Conservation (phyloP, 2,888 invertebrate genomes). For the Axea sp. region DNA sequence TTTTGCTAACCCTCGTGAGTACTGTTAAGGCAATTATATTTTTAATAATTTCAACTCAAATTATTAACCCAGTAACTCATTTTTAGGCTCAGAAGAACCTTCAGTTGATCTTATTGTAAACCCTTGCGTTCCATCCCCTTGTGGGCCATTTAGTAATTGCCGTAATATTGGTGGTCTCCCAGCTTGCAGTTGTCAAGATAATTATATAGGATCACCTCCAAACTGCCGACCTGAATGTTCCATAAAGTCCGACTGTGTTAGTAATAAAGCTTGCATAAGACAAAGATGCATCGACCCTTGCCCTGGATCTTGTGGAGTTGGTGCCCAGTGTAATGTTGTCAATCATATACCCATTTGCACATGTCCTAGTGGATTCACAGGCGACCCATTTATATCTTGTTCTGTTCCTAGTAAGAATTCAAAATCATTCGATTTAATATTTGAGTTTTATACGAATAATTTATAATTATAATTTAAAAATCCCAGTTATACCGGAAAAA, state of each 20-base stretch:
- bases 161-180: constrained; percentile 81
- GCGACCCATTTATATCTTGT: constrained; percentile 86
- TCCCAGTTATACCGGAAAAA: constrained; percentile 64
- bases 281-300: constrained; percentile 91
- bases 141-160: constrained; percentile 82
- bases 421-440: too few relatives aligned
- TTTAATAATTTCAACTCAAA: not conserved
- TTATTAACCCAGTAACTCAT: not conserved
- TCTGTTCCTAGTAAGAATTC: constrained; percentile 28
- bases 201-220: constrained; percentile 79
- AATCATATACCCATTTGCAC: constrained; percentile 91
- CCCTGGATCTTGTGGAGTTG: constrained; percentile 89
- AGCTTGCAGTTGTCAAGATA: constrained; percentile 80
- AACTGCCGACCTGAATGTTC: constrained; percentile 84
- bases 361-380: constrained; percentile 87
- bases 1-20: constrained; percentile 38
- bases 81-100: constrained; percentile 35
- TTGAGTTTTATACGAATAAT: too few relatives aligned
- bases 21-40: not conserved
- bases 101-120: constrained; percentile 16
- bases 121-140: constrained; percentile 85
- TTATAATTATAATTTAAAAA: not conserved
- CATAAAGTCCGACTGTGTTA: constrained; percentile 89
- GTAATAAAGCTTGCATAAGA: constrained; percentile 87
- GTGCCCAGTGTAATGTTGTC: constrained; percentile 88